These are phyloP conservation scores for Cavia aperea DNA, from an alignment of 2,113 vertebrate species.

Conservation along the genomic window DNA sequence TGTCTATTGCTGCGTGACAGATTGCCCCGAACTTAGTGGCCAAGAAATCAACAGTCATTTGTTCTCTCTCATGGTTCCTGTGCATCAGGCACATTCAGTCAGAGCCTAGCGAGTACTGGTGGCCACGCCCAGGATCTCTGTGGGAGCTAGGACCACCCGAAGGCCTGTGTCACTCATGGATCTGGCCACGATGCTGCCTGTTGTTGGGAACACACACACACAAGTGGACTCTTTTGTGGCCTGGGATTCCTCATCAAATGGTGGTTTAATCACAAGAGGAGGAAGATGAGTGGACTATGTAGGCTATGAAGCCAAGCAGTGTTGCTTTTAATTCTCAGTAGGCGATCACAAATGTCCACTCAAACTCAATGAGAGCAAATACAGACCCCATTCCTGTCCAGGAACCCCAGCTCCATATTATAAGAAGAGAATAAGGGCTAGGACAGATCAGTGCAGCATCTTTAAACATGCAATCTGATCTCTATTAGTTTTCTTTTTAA, in stretches of 20 bases:
- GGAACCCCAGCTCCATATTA: neutral
- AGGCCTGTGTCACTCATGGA: neutral
- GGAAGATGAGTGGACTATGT: neutral
- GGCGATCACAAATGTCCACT: neutral
- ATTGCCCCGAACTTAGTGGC: neutral
- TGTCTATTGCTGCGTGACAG: neutral
- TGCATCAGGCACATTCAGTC: neutral
- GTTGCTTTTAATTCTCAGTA: neutral
- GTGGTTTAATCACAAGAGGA: neutral
- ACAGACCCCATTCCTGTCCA: neutral
- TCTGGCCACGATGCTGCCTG: neutral
- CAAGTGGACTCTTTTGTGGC: neutral
- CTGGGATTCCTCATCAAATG: neutral
- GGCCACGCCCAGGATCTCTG: neutral
- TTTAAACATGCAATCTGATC: slow-evolving; percentile 2
- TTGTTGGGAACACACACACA: too few relatives aligned
- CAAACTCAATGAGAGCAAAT: neutral
- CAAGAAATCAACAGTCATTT: neutral
- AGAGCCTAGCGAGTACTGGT: neutral
- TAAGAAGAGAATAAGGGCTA: neutral
- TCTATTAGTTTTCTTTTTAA: neutral
- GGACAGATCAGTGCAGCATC: neutral
- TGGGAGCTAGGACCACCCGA: neutral
- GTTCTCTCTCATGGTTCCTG: neutral
- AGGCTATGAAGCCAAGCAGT: neutral